Conservation (phyloP, 1,140 invertebrate species). For the Contarinia nasturtii region DNA sequence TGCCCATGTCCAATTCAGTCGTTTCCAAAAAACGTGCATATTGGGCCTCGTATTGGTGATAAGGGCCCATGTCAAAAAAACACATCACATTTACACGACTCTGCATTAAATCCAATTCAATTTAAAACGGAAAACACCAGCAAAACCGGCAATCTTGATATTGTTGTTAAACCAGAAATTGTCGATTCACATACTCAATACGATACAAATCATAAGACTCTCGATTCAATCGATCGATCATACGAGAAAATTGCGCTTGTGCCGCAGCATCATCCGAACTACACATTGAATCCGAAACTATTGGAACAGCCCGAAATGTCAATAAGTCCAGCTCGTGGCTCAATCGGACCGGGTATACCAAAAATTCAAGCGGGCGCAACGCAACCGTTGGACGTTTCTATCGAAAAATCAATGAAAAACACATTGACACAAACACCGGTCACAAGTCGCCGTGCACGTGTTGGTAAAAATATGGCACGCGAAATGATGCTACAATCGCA, state of each 20-base stretch:
- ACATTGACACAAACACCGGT: background rate
- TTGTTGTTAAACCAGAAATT: conserved; percentile 3
- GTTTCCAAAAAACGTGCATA: conserved; percentile 93
- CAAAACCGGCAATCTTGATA: background rate
- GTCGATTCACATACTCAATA: background rate
- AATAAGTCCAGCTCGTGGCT: conserved; percentile 43
- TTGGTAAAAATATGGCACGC: conserved; percentile 45
- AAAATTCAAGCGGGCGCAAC: conserved; percentile 23
- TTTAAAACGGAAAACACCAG: background rate
- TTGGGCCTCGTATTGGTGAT: conserved; percentile 82
- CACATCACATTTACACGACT: background rate
- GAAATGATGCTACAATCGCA: conserved; percentile 22
- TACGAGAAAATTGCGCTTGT: background rate
- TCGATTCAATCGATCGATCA: background rate
- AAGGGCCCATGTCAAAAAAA: conserved; percentile 4
- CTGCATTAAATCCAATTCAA: background rate
- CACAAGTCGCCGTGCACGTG: conserved; percentile 31
- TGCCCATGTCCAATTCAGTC: conserved; percentile 63
- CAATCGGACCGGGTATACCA: conserved; percentile 34
- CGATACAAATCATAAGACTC: background rate
- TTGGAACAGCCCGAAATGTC: conserved; percentile 3
- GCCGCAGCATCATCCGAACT: conserved; percentile 12
- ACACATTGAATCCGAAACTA: conserved; percentile 14
- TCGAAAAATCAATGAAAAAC: background rate
- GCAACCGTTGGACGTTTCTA: conserved; percentile 9